Conservation (phyloP, 2,888 invertebrate genomes). For the Cryptops parisi region DNA sequence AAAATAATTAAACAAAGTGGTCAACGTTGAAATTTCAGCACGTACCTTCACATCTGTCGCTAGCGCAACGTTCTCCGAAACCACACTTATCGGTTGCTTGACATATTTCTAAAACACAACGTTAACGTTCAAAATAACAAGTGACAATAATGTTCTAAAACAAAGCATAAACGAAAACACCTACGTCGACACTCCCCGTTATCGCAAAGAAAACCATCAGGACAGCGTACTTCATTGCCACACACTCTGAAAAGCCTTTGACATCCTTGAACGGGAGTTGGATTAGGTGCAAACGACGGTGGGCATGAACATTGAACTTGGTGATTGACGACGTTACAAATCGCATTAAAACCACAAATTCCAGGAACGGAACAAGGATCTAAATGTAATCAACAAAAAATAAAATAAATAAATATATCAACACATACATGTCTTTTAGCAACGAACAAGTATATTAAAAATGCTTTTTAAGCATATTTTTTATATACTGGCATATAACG, state of each 20-base stretch:
- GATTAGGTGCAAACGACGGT: conserved; percentile 55
- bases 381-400: too few species aligned
- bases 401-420: too few species aligned
- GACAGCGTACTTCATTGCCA: conserved; percentile 13
- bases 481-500: too few species aligned
- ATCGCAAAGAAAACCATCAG: conserved; percentile 17
- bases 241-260: conserved; percentile 16
- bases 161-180: background rate
- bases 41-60: conserved; percentile 10
- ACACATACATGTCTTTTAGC: too few species aligned
- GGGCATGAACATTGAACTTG: conserved; percentile 66
- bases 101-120: conserved; percentile 4
- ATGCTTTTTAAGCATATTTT: too few species aligned
- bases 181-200: conserved; percentile 17
- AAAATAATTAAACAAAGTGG: background rate
- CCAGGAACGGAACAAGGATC: conserved; percentile 47
- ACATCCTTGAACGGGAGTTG: conserved; percentile 29
- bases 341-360: conserved; percentile 61
- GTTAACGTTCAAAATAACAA: background rate
- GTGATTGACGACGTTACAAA: conserved; percentile 54
- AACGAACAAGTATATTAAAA: too few species aligned
- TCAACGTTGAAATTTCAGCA: background rate
- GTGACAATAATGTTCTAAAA: background rate
- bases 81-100: conserved; percentile 8
- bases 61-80: conserved; percentile 6